phyloP scores from a whole-genome alignment of 2,797 vertebrate genomes.

The Ctenosaura bakeri region DNA sequence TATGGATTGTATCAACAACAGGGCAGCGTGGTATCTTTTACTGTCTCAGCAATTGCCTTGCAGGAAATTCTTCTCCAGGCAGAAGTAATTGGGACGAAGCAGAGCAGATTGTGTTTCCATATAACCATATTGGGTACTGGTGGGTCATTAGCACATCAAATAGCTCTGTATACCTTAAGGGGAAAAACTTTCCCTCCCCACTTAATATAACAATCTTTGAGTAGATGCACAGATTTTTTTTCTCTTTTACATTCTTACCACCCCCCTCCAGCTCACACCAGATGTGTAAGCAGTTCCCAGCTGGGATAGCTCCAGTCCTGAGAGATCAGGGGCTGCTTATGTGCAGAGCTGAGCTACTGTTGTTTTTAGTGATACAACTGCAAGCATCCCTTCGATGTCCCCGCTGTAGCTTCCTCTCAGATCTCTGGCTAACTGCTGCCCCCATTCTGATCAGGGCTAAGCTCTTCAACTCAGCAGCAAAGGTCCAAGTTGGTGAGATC shows the following conservation, averaged over 20 bases:
- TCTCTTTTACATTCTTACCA: neutral
- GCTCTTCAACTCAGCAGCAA: neutral
- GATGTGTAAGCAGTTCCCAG: neutral
- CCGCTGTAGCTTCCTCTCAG: neutral
- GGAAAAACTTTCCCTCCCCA: neutral
- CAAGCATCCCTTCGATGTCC: neutral
- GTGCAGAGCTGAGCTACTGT: neutral
- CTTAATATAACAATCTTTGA: neutral
- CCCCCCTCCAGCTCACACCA: neutral
- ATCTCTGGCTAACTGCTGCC: neutral
- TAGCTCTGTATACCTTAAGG: neutral
- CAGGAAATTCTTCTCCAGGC: neutral
- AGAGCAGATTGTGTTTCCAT: neutral
- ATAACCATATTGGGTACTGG: neutral
- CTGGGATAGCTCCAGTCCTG: neutral
- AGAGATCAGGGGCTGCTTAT: neutral
- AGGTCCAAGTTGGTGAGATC: neutral
- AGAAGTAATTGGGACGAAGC: constrained; percentile 1
- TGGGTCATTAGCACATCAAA: constrained; percentile 1
- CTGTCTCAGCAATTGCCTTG: neutral
- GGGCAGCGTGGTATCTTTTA: neutral
- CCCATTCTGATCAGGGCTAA: neutral
- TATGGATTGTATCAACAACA: neutral
- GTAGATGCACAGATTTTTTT: neutral
- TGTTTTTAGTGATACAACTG: neutral